phyloP scores from a whole-genome alignment of 2,113 vertebrate species.

The Vombatus ursinus region DNA sequence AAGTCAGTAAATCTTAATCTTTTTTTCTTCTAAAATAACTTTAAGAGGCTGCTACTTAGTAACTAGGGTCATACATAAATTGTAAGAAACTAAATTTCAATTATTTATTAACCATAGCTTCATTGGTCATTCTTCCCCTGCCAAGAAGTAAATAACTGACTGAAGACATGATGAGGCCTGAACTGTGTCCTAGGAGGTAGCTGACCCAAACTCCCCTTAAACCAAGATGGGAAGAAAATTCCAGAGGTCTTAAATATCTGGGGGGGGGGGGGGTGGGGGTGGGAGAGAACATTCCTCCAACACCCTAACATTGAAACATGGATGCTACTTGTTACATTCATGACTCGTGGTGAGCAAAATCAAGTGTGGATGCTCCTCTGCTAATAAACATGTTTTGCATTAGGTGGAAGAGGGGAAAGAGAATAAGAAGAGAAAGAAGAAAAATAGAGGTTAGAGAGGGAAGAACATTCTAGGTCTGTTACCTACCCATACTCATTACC shows the following conservation, averaged over 20 bases:
- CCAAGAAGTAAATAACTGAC: slow-evolving; percentile 65
- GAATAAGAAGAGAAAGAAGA: background rate
- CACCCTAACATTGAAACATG: background rate
- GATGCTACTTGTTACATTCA: background rate
- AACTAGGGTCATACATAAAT: background rate
- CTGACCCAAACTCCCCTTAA: slow-evolving; percentile 24
- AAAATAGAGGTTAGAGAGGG: background rate
- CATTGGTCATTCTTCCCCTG: slow-evolving; percentile 59
- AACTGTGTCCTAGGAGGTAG: slow-evolving; percentile 58
- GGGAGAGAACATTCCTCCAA: background rate
- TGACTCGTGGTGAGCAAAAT: background rate
- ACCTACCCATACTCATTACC: background rate
- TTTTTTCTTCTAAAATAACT: slow-evolving; percentile 22
- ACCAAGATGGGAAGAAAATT: slow-evolving; percentile 60
- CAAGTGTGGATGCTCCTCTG: background rate
- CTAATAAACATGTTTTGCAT: background rate
- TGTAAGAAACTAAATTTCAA: slow-evolving; percentile 9
- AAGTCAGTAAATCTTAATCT: background rate
- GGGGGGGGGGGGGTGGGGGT: background rate
- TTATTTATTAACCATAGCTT: slow-evolving; percentile 68
- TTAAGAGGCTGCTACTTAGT: background rate
- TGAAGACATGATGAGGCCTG: slow-evolving; percentile 46
- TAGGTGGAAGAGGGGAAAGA: background rate
- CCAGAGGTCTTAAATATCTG: background rate
- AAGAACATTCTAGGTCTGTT: background rate